A percentile compares a stretch with the other conserved stretches of the same genome.
These are phyloP conservation scores for Indicator maculatus DNA, from an alignment of 2,113 vertebrate genomes.

Conservation along the genomic window DNA sequence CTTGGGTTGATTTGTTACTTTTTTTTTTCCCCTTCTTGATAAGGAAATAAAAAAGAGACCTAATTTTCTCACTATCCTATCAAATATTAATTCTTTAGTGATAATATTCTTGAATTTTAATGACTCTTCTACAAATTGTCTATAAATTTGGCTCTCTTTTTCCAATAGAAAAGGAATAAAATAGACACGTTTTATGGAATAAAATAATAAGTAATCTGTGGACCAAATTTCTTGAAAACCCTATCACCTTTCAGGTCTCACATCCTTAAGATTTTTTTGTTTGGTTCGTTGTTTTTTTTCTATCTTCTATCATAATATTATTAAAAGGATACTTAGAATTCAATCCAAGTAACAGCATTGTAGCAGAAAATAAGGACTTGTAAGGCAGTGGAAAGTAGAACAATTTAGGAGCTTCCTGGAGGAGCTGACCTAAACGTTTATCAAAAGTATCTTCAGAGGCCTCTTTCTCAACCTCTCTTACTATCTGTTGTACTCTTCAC, in stretches of 20 bases:
- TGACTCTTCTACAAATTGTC: neutral
- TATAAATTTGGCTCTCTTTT: neutral
- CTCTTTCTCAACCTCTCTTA: neutral
- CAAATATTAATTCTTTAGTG: neutral
- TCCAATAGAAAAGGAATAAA: neutral
- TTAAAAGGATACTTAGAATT: neutral
- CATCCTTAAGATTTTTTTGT: neutral
- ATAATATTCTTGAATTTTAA: constrained; percentile 7
- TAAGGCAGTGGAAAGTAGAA: neutral
- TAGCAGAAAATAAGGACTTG: neutral
- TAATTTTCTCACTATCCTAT: constrained; percentile 7
- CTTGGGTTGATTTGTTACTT: neutral
- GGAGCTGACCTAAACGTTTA: neutral
- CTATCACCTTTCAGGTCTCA: neutral
- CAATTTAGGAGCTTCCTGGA: neutral
- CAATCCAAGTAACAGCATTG: neutral
- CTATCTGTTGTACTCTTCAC: neutral
- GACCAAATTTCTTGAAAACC: neutral
- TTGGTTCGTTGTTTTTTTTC: neutral
- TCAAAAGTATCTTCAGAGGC: neutral
- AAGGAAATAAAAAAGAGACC: neutral
- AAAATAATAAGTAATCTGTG: neutral
- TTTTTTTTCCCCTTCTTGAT: neutral
- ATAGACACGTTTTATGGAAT: neutral
- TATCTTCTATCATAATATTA: neutral